Base-by-base conservation (phyloP, 2,888 invertebrate genomes). In the Leucophenga montana region DNA sequence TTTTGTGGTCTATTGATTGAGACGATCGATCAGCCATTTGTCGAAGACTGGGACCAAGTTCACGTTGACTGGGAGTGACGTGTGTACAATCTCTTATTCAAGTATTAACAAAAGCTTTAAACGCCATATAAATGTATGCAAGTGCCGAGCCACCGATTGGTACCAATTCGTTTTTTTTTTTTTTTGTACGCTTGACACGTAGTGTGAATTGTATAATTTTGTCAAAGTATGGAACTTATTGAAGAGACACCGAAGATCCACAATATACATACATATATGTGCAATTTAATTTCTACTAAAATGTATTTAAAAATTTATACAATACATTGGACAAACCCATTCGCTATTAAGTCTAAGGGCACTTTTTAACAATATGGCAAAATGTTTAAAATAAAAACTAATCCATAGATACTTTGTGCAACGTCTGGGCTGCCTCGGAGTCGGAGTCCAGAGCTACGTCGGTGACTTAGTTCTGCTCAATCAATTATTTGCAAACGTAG, bases 1-100 rank as follows among this genome's bases (percentile, higher is more conserved):
- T 97, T 94, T 89, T 98, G 98, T 86, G 97, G 98, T 3, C 95
- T 97, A 77, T 96, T 97, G 94, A 97, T 98, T 82, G 93, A 94
- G 76, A 93, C 95, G 56, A 95, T 98, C 70, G 97, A 97, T 87
- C 93, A 94, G 80, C 96, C 97, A 1, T 97, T 97, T 86, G 94
- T 97, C 56, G 87, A 86, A 62, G 93, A 93, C 68, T 96, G 95
- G 91, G 95, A 95, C 70, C 90, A 91, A 74, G 93, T 95, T 13
- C 92, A 94, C 90, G 94, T 93, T 85, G 95, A 96, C 84, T 97
- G 97, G 97, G 93, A 94, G 86, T 95, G 89, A 90, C 50, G 4
- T 54, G 48, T 8, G 27, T 27, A 27, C 4, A 27, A 4, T 27
- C 27, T 27, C 27, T 27, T 27, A 39, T 11, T 1, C 3, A 8